Evolutionary conservation across 2,797 vertebrate species (phyloP), one percentile per base, ranked within the genome.

Genomic region (Mormyrus proboscirostris): DNA sequence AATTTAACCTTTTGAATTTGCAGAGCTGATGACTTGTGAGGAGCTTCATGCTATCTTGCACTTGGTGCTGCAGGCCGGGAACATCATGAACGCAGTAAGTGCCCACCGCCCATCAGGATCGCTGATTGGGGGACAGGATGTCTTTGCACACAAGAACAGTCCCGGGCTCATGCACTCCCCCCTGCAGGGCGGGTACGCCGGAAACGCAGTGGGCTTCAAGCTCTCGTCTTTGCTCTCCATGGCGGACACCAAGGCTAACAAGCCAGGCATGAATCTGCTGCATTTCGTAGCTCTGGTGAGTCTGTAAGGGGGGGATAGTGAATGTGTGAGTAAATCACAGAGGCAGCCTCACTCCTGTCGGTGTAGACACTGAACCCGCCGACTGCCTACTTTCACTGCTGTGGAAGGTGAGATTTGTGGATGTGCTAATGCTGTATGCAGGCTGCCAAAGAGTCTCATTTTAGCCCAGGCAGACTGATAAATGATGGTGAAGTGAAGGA

Each of bases 261-360:
- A 96, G 90, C 98, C 97, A 14, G 98, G 98, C 55, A 97, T 99
- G 97, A 98, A 96, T 92, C 96, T 99, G 92, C 95, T 99, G 91
- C 98, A 99, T 94, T 98, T 99, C 90, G 98, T 99, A 0, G 97
- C 97, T 91, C 95, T 97, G 97, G 98, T 99, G 92, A 88, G 96
- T 93, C 2, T 12, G 38, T 89, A 47, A 25, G 47, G 79, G 76
- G 44, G 33, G 2, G 22, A 33, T 86, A 47, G 86, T 86, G 50
- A 22, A 57, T 73, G 86, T 33, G 62, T 50, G 57, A 83, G 76
- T 76, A 49, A 51, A 79, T 79, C 38, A 76, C 73, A 16, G 73
- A 44, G 73, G 65, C 29, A 16, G 4, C 29, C 22, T 38, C 69
- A 73, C 69, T 73, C 12, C 69, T 33, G 33, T 73, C 69, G 3